These are phyloP conservation scores for Oasisia sp. DNA, from an alignment of 2,888 invertebrate species.

Conservation along the genomic window DNA sequence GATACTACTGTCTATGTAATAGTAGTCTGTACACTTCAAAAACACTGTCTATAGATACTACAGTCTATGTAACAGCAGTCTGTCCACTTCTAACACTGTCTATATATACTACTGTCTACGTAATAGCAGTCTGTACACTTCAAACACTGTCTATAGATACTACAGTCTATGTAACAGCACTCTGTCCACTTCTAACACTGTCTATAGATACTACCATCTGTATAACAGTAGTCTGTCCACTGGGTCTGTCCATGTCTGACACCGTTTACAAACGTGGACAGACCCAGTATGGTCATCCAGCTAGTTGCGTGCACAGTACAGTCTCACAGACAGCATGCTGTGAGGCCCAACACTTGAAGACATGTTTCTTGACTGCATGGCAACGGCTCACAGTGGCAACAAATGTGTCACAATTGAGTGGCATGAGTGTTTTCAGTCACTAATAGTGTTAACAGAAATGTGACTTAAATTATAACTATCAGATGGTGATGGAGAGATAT, in stretches of 20 bases:
- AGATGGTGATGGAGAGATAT: neutral
- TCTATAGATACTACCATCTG: slow-evolving; percentile 73
- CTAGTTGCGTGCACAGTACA: neutral
- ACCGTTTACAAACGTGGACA: neutral
- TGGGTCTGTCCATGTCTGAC: slow-evolving; percentile 52
- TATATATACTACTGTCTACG: no score
- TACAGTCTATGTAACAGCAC: slow-evolving; percentile 38
- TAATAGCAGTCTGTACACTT: slow-evolving; percentile 52
- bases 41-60: slow-evolving; percentile 73
- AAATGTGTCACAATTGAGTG: neutral
- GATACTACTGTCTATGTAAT: slow-evolving; percentile 74
- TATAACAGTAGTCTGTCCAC: slow-evolving; percentile 62
- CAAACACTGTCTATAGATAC: neutral
- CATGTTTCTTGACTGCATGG: neutral
- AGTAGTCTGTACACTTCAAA: slow-evolving; percentile 55
- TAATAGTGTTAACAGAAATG: neutral
- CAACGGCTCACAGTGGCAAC: neutral
- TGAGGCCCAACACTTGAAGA: neutral
- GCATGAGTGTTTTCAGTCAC: neutral
- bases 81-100: slow-evolving; percentile 47
- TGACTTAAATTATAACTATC: no score
- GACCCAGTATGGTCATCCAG: no score
- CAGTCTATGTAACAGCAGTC: slow-evolving; percentile 65
- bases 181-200: slow-evolving; percentile 47
- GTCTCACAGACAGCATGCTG: neutral